Evolutionary conservation across 2,113 vertebrate species (phyloP).

Genomic region (Cyanoliseus patagonus): DNA sequence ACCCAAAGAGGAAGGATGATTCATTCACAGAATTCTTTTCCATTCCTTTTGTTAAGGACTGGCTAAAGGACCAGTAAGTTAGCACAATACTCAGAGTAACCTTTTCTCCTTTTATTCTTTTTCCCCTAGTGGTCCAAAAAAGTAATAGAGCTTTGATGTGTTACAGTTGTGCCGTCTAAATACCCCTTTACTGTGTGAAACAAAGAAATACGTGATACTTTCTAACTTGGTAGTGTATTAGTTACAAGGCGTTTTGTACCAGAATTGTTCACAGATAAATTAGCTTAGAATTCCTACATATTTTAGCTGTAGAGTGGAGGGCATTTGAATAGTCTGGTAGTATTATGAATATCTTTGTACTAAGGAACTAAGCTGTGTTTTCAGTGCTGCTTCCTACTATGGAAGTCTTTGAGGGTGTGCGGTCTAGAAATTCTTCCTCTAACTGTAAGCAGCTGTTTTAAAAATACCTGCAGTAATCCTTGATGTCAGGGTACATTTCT

Average conservation of each 20-base stretch:
- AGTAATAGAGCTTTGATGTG: not conserved
- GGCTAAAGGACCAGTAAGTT: conserved; percentile 88
- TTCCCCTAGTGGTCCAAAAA: not conserved
- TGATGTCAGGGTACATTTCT: not conserved
- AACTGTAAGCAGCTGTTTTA: not conserved
- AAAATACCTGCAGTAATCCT: not conserved
- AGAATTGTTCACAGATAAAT: not conserved
- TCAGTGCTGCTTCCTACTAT: not conserved
- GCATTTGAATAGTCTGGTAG: not conserved
- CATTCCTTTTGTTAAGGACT: conserved; percentile 88
- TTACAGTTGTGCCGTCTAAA: not conserved
- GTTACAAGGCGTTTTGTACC: not conserved
- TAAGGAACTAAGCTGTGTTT: not conserved
- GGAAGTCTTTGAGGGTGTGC: not conserved
- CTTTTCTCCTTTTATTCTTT: not conserved
- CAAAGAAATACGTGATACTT: not conserved
- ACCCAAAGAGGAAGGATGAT: conserved; percentile 77
- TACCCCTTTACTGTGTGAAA: not conserved
- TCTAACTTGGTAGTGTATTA: not conserved
- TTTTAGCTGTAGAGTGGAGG: not conserved
- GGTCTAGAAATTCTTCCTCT: not conserved
- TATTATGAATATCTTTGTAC: not conserved
- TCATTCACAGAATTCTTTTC: conserved; percentile 78
- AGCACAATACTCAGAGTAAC: not conserved
- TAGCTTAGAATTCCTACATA: not conserved